These are phyloP conservation scores for Urophycis tenuis DNA, from an alignment of 2,797 vertebrate species.

Conservation along the genomic window DNA sequence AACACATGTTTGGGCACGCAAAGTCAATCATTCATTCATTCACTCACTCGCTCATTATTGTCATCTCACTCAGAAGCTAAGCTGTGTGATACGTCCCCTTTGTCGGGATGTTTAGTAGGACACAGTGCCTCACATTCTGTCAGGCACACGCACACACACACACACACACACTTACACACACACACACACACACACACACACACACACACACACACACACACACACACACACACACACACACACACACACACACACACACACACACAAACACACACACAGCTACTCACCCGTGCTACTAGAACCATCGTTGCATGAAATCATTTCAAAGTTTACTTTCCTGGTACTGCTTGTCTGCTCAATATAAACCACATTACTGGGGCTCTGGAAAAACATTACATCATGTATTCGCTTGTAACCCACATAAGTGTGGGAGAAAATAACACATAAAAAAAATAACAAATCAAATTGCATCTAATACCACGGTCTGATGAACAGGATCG, in stretches of 20 bases:
- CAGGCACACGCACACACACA: too few relatives aligned
- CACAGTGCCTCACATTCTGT: too few relatives aligned
- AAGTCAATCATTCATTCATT: not conserved
- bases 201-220: not conserved
- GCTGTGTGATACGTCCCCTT: not conserved
- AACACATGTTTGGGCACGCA: not conserved
- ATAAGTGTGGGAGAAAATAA: not conserved
- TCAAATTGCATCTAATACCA: slow-evolving; percentile 3
- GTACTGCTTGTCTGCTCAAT: slow-evolving; percentile 3
- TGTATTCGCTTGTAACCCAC: not conserved
- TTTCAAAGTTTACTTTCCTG: not conserved
- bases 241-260: not conserved
- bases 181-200: not conserved
- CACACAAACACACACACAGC: not conserved
- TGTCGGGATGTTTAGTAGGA: not conserved
- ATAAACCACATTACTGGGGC: not conserved
- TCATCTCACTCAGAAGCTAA: not conserved
- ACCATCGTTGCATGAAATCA: slow-evolving; percentile 1
- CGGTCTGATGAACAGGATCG: slow-evolving; percentile 5
- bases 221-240: not conserved
- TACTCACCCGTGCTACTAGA: slow-evolving; percentile 1
- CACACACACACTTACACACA: not conserved
- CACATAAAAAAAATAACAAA: not conserved
- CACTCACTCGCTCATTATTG: not conserved
- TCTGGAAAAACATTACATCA: not conserved